Evolutionary conservation across 2,888 invertebrate species (phyloP).

Genomic region (Drosophila rubida): DNA sequence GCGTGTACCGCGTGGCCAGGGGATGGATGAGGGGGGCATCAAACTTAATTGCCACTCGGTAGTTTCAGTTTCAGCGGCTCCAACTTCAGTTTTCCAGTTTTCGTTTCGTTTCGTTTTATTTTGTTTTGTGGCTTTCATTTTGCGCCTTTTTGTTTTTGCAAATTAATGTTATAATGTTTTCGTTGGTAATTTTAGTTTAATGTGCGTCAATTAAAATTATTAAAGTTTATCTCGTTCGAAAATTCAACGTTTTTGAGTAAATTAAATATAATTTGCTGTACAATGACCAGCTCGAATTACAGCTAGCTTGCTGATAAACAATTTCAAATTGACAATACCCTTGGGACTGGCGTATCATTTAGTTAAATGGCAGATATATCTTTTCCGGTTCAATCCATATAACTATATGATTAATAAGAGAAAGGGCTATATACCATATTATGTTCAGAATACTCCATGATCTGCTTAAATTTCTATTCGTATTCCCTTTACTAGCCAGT

Average conservation of each 20-base stretch:
- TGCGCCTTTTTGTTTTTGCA: slow-evolving; percentile 58
- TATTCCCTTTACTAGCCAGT: too few species aligned
- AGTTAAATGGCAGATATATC: background rate
- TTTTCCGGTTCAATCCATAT: background rate
- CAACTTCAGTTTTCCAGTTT: slow-evolving; percentile 33
- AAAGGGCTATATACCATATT: background rate
- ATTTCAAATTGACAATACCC: slow-evolving; percentile 2
- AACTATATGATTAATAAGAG: background rate
- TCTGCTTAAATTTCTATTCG: too few species aligned
- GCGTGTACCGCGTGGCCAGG: slow-evolving; percentile 57
- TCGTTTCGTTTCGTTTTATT: slow-evolving; percentile 16
- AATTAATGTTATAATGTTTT: slow-evolving; percentile 49
- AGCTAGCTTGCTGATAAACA: slow-evolving; percentile 8
- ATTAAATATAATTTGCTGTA: slow-evolving; percentile 74
- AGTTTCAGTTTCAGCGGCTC: slow-evolving; percentile 26
- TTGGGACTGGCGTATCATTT: background rate
- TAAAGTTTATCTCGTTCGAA: slow-evolving; percentile 62
- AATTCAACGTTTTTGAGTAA: slow-evolving; percentile 45
- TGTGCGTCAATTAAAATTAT: slow-evolving; percentile 79
- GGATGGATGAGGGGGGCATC: slow-evolving; percentile 17
- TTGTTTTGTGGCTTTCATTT: slow-evolving; percentile 49
- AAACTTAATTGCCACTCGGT: slow-evolving; percentile 57
- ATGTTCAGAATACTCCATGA: background rate
- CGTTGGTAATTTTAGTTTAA: slow-evolving; percentile 72
- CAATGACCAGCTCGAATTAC: slow-evolving; percentile 26